Base-by-base conservation (phyloP, 2,888 invertebrate genomes). In the Eurois occulta region DNA sequence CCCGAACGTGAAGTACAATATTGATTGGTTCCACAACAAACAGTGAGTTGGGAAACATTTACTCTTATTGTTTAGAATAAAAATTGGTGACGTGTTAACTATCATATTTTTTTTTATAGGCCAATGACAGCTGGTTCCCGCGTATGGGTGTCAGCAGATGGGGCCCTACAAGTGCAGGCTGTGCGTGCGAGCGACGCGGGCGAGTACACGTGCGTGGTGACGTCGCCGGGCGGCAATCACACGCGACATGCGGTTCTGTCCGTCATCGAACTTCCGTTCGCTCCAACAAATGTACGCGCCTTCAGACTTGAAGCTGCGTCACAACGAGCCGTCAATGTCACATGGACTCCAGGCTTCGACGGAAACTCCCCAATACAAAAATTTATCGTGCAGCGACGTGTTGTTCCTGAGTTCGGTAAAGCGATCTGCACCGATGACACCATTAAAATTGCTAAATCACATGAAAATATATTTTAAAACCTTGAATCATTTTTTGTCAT, bases 261-360 rank as follows among this genome's bases (percentile, higher is more conserved):
- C 80, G 97, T 99, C 89, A 99, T 99, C 90, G 99, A 99, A 95
- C 97, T 99, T 86, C 99, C 99, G 0, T 99, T 98, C 92, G 98
- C 99, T 43, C 99, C 99, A 0, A 98, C 98, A 67, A 98, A 98
- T 91, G 98, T 99, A 0, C 97, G 97, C 87, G 99, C 99, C 0
- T 95, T 95, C 77, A 96, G 98, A 85, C 92, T 98, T 1, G 98
- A 98, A 72, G 96, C 97, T 10, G 97, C 97, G 24, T 97, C 97
- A 4, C 97, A 98, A 80, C 97, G 97, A 92, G 98, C 98, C 46
- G 98, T 99, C 84, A 99, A 99, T 91, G 98, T 99, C 6, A 98
- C 98, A 35, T 99, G 99, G 99, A 98, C 98, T 21, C 98, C 99
- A 0, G 99, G 99, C 46, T 99, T 99, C 94, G 99, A 99, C 95